Base-by-base conservation (phyloP, 1,140 invertebrate species). In the Temnothorax nylanderi region DNA sequence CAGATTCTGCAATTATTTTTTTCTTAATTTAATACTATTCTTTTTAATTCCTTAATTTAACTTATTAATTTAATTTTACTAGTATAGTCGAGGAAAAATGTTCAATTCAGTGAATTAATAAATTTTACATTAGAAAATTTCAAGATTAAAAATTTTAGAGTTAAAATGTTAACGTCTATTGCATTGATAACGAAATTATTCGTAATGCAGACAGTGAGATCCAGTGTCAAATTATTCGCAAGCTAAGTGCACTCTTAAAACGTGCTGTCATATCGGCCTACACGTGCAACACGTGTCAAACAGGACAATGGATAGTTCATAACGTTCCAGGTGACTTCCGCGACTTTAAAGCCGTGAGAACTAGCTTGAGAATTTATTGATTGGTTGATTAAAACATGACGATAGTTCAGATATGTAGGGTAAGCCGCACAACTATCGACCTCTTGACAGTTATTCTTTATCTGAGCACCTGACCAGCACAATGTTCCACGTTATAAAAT, bases 381-480 rank as follows among this genome's bases (percentile, higher is more conserved):
- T 90, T 89, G 88, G 72, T 89, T 90, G 89, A 89, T 90, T 90
- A 90, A 90, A 90, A 89, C 88, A 90, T 90, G 89, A 89, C 78
- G 51, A 54, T 54, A 72, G 89, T 89, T 87, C 85, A 87, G 89
- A 89, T 90, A 90, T 90, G 88, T 90, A 90, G 89, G 89, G 85
- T 90, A 90, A 84, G 78, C 77, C 69, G 49, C 18, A 69, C 87
- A 89, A 86, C 65, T 89, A 90, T 90, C 89, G 89, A 90, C 85
- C 88, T 56, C 77, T 64, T 64, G 88, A 89, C 58, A 78, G 85
- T 89, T 89, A 89, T 90, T 89, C 88, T 88, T 90, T 90, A 84
- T 76, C 34, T 26, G 32, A 54, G n/a, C 56, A 18, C 21, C 26
- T 58, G 60, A 60, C 49, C 49, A 65, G 72, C 37, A 21, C 64